Conservation (phyloP, 1,140 invertebrate genomes). For the Mya arenaria region DNA sequence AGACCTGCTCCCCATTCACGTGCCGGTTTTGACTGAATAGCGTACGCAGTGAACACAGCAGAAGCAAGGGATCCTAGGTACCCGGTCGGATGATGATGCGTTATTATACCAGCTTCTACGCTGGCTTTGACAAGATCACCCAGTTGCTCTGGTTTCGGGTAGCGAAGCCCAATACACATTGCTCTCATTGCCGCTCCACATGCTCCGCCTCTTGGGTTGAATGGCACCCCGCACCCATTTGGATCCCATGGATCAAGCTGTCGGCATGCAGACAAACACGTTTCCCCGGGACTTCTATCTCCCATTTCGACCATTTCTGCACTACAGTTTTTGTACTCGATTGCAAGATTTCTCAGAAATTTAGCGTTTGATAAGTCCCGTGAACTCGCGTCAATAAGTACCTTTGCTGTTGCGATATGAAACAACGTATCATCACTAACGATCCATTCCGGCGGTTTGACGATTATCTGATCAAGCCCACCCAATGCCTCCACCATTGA, state of each 20-base stretch:
- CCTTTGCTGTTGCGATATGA: slow-evolving; percentile 65
- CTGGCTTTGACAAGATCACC: slow-evolving; percentile 75
- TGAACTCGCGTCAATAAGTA: slow-evolving; percentile 49
- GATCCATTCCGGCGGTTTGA: slow-evolving; percentile 59
- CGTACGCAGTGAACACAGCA: slow-evolving; percentile 78
- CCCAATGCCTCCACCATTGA: slow-evolving; percentile 66
- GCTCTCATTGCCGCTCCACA: slow-evolving; percentile 79
- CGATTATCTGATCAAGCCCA: slow-evolving; percentile 62
- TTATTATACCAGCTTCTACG: slow-evolving; percentile 78
- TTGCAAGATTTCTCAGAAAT: slow-evolving; percentile 59
- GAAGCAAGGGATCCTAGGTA: slow-evolving; percentile 77
- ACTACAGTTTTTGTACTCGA: slow-evolving; percentile 72
- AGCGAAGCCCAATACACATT: slow-evolving; percentile 78
- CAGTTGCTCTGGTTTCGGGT: slow-evolving; percentile 66
- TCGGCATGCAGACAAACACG: neutral
- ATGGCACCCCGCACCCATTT: slow-evolving; percentile 41
- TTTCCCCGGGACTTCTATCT: slow-evolving; percentile 63
- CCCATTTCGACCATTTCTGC: slow-evolving; percentile 73
- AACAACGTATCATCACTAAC: slow-evolving; percentile 70
- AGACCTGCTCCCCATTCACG: slow-evolving; percentile 3
- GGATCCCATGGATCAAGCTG: neutral
- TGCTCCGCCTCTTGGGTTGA: slow-evolving; percentile 65
- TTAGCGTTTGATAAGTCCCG: slow-evolving; percentile 55
- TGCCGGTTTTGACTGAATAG: slow-evolving; percentile 68
- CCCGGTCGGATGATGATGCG: slow-evolving; percentile 78